phyloP scores from a whole-genome alignment of 1,140 invertebrate genomes.

The Pachypeltis micranthus region DNA sequence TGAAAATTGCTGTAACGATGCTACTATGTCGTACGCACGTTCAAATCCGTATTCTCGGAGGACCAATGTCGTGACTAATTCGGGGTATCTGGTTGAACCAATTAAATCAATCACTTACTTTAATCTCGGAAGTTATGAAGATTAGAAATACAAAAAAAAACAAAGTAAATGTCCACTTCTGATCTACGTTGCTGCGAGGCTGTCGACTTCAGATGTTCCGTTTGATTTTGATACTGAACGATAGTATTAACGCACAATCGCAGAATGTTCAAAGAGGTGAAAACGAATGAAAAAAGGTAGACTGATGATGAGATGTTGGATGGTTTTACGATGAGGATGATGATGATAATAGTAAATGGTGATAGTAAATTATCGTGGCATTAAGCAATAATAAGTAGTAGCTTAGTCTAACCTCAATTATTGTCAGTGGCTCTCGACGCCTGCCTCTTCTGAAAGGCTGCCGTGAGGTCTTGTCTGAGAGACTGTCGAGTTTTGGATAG shows the following conservation, averaged over 20 bases:
- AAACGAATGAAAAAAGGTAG: neutral
- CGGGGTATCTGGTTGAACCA: too few relatives aligned
- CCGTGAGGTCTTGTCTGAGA: slow-evolving; percentile 74
- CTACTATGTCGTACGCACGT: too few relatives aligned
- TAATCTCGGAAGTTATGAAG: too few relatives aligned
- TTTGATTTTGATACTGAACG: neutral
- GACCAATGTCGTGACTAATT: too few relatives aligned
- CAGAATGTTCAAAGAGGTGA: neutral
- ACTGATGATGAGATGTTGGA: neutral
- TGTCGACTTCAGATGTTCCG: too few relatives aligned
- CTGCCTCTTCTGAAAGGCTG: slow-evolving; percentile 64
- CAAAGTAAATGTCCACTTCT: too few relatives aligned
- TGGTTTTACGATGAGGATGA: neutral
- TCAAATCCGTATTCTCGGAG: too few relatives aligned
- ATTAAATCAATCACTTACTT: too few relatives aligned
- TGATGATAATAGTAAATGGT: neutral
- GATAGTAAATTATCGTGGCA: neutral
- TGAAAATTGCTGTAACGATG: too few relatives aligned
- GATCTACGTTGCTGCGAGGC: too few relatives aligned
- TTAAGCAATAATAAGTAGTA: neutral
- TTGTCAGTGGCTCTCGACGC: slow-evolving; percentile 36
- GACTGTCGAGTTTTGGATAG: slow-evolving; percentile 72
- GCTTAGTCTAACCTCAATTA: neutral
- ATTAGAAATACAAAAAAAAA: too few relatives aligned
- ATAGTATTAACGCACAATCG: neutral